Base-by-base conservation (phyloP, 2,888 invertebrate genomes). In the Temnothorax rugatulus region DNA sequence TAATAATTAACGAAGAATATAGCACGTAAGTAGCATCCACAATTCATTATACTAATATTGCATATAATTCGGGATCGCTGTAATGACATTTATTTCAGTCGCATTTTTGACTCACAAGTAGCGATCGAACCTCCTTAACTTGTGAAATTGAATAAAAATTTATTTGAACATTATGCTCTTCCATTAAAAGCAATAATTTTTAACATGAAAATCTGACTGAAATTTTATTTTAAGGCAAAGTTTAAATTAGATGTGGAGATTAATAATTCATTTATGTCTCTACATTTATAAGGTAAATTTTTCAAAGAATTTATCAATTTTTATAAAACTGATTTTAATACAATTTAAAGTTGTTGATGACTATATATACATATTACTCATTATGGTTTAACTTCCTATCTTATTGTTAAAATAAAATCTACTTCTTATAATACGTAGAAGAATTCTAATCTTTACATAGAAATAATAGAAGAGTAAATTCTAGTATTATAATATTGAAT, bases 141-240 rank as follows among this genome's bases (percentile, higher is more conserved):
- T 54, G 1, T 21, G 21, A 2, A 38, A 71, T 54, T 71, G 38
- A 71, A 54, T 54, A 74, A n/a, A 59, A 59, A 74, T 59, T 57
- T 34, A 54, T 54, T 61, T 44, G n/a, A 4, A 29, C 0, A 18
- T 59, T 4, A 29, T 8, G 15, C 21, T 18, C 5, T 38, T 71
- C 2, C 11, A 54, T 52, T 71, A 15, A 38, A 68, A n/a, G 21
- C 8, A 4, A 18, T 50, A 52, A 69, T 29, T 69, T 52, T 69
- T 69, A 52, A 29, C 1, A n/a, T 13, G 8, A 52, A 8, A 38
- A 11, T 71, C 11, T 21, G 1, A 9, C 1, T 44, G 0, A 71
- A 71, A n/a, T 71, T n/a, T 7, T 38, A 71, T 38, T 50, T 50
- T 15, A 21, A 34, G 9, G 4, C 13, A 34, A 71, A 54, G 15